Evolutionary conservation across 2,888 invertebrate species (phyloP).

Genomic region (Psococerastis gibbosa): DNA sequence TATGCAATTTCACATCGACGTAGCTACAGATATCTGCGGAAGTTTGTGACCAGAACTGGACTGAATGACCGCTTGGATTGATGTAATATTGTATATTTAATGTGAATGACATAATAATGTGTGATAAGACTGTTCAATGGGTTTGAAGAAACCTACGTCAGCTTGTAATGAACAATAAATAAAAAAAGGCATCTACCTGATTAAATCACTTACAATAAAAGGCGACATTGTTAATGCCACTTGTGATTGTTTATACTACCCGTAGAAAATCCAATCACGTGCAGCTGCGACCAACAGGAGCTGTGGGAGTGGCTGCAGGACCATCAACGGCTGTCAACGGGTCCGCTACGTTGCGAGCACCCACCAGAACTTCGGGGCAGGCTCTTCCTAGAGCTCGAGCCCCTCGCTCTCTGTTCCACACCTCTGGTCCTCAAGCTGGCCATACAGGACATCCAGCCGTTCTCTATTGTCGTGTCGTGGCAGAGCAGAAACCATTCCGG

Average conservation of each 20-base stretch:
- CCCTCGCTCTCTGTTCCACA: constrained; percentile 66
- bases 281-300: constrained; percentile 77
- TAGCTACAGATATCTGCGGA: too few species aligned
- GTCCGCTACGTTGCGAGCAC: constrained; percentile 53
- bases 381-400: constrained; percentile 55
- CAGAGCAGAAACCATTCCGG: constrained; percentile 73
- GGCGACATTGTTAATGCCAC: neutral
- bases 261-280: constrained; percentile 72
- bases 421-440: constrained; percentile 67
- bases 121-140: too few species aligned
- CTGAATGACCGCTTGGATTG: too few species aligned
- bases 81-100: too few species aligned
- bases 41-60: too few species aligned
- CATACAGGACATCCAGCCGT: constrained; percentile 74
- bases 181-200: too few species aligned
- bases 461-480: constrained; percentile 74
- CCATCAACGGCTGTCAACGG: constrained; percentile 56
- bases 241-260: constrained; percentile 16
- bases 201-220: too few species aligned
- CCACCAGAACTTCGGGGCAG: constrained; percentile 60
- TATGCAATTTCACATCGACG: too few species aligned
- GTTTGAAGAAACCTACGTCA: too few species aligned
- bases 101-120: too few species aligned
- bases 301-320: constrained; percentile 84
- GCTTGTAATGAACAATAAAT: too few species aligned